Evolutionary conservation across 92 coral and sea anemone genomes (phyloP).

Genomic region (Zoanthus solanderi): DNA sequence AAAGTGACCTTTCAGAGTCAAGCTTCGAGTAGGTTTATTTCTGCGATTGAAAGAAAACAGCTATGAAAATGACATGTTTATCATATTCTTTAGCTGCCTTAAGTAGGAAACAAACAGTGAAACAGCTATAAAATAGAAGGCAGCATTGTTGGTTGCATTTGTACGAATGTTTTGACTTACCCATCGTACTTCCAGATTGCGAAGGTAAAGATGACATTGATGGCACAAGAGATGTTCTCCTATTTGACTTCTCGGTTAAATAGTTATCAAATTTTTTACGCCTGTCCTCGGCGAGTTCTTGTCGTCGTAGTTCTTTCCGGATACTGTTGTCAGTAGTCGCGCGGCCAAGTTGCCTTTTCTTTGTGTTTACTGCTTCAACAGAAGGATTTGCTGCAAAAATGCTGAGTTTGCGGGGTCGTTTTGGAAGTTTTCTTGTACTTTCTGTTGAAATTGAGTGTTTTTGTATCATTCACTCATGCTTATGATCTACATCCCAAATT

Average conservation of each 20-base stretch:
- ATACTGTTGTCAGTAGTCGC: constrained; percentile 88
- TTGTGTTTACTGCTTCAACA: constrained; percentile 31
- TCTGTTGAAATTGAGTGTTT: constrained; percentile 36
- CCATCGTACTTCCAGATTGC: not conserved
- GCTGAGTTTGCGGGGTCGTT: constrained; percentile 40
- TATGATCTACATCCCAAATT: not conserved
- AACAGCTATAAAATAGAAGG: no score
- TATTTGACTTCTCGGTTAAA: not conserved
- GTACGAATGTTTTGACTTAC: no score
- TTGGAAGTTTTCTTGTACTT: constrained; percentile 35
- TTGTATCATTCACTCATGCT: not conserved
- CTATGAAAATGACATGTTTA: no score
- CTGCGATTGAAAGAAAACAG: no score
- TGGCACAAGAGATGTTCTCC: not conserved
- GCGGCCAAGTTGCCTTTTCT: constrained; percentile 72
- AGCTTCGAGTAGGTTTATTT: no score
- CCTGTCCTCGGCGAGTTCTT: constrained; percentile 91
- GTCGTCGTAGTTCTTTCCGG: constrained; percentile 80
- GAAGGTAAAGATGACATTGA: not conserved
- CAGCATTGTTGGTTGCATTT: no score
- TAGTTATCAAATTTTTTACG: constrained; percentile 64
- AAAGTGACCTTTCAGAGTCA: no score
- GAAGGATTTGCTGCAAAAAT: constrained; percentile 65
- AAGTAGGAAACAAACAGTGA: no score
- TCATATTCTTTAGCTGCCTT: no score